phyloP scores from a whole-genome alignment of 2,113 vertebrate species.

The Semicossyphus pulcher region DNA sequence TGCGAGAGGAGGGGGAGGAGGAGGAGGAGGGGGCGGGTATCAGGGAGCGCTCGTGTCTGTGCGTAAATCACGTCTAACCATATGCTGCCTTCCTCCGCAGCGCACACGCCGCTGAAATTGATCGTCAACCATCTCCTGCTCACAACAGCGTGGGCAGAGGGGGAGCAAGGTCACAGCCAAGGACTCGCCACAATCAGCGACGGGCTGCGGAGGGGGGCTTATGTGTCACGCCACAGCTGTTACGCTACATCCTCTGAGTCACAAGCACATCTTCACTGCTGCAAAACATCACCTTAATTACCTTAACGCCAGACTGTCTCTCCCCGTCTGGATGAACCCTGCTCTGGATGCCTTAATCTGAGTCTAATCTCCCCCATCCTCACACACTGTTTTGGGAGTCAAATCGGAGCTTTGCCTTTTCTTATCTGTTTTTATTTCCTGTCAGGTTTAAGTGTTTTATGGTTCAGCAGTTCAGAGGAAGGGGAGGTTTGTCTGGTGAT shows the following conservation, averaged over 20 bases:
- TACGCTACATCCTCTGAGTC: constrained; percentile 51
- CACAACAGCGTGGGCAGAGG: constrained; percentile 53
- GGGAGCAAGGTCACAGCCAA: constrained; percentile 78
- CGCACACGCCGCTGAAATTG: constrained; percentile 59
- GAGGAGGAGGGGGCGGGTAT: neutral
- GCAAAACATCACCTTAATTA: constrained; percentile 71
- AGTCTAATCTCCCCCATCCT: constrained; percentile 37
- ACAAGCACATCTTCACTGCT: constrained; percentile 46
- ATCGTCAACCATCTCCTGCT: constrained; percentile 68
- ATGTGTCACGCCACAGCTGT: constrained; percentile 72
- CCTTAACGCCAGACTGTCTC: constrained; percentile 43
- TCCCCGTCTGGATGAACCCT: constrained; percentile 21
- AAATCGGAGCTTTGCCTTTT: constrained; percentile 46
- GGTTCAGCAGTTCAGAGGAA: constrained; percentile 60
- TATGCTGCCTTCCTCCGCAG: constrained; percentile 60
- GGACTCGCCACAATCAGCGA: constrained; percentile 76
- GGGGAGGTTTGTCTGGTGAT: constrained; percentile 51
- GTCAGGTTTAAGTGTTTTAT: constrained; percentile 62
- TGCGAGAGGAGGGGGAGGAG: constrained; percentile 15
- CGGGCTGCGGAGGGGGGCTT: constrained; percentile 58
- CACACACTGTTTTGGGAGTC: constrained; percentile 24
- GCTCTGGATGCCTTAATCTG: constrained; percentile 38
- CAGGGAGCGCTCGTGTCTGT: constrained; percentile 43
- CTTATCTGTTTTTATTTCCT: constrained; percentile 62
- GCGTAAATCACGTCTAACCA: constrained; percentile 73